Evolutionary conservation across 2,888 invertebrate species (phyloP).

Genomic region (Ophion slaviceki): DNA sequence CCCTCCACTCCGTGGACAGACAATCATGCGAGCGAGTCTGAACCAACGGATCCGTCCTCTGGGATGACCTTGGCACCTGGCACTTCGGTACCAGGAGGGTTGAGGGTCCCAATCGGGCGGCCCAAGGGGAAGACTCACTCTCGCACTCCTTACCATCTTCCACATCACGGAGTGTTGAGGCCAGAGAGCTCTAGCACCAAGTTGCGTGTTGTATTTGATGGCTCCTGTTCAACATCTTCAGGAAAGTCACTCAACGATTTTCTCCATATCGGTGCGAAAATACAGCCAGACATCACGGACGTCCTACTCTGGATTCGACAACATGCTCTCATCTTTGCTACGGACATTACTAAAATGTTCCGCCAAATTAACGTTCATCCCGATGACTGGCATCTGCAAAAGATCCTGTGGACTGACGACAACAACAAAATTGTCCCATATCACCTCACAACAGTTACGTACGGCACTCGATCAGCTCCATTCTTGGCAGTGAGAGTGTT

Average conservation of each 20-base stretch:
- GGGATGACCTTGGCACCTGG: conserved; percentile 25
- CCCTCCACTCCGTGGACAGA: too few relatives aligned
- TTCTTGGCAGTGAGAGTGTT: not conserved
- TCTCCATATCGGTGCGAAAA: not conserved
- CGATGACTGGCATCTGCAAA: not conserved
- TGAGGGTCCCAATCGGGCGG: not conserved
- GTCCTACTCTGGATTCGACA: not conserved
- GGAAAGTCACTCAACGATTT: not conserved
- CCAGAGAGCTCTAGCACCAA: too few relatives aligned
- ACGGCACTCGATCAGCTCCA: not conserved
- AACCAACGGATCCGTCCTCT: not conserved
- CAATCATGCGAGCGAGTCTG: not conserved
- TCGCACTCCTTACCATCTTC: not conserved
- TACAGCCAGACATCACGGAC: not conserved
- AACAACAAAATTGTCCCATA: not conserved
- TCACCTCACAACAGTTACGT: not conserved
- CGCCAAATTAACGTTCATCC: not conserved
- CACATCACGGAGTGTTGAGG: too few relatives aligned
- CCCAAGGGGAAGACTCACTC: not conserved
- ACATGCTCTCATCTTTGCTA: not conserved
- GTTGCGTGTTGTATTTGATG: not conserved
- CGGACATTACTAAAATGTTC: not conserved
- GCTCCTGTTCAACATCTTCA: not conserved
- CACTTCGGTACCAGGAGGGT: conserved; percentile 13
- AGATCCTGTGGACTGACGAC: not conserved